Evolutionary conservation across 1,140 invertebrate species (phyloP), one percentile per base, ranked within the genome.

Genomic region (Acarapis woodi): DNA sequence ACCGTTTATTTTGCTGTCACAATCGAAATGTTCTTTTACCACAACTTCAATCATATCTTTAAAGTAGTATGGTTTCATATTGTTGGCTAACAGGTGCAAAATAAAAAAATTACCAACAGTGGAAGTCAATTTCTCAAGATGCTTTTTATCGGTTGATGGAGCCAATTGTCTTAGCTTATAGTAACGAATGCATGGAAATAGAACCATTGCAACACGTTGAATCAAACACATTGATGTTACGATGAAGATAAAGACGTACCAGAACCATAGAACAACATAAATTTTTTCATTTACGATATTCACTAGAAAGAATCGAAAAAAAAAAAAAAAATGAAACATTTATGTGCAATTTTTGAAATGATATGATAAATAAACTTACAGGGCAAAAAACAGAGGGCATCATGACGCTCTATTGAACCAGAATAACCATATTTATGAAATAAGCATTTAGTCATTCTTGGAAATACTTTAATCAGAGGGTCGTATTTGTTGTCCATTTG

Each of bases 251-350:
- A 75, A 57, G 2, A 71, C 46, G 42, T 71, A 49, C 79, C 79
- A 87, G 60, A 85, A 83, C 80, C 80, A 87, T 1, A 87, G 62
- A 59, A 85, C 80, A 5, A 85, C 73, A 61, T 82, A 85, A 51
- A 87, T 83, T 60, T 85, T 87, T 61, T 87, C 82, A 56, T 90
- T 88, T 55, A 88, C 76, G 52, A 87, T 83, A 58, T 80, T 73
- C 32, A 40, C 24, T 33, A 73, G 68, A 35, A 77, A 51, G 4
- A 76, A 59, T 45, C 73, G 77, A 38, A 53, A 26, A n/a, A n/a
- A n/a, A n/a, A n/a, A n/a, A n/a, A n/a, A n/a, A n/a, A n/a, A n/a
- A n/a, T n/a, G n/a, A n/a, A n/a, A n/a, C n/a, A n/a, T n/a, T n/a
- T n/a, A n/a, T n/a, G 63, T 60, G 85, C 85, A 49, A 79, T 78